These are phyloP conservation scores for Chrosomus eos DNA, from an alignment of 2,797 vertebrate genomes.

Conservation along the genomic window DNA sequence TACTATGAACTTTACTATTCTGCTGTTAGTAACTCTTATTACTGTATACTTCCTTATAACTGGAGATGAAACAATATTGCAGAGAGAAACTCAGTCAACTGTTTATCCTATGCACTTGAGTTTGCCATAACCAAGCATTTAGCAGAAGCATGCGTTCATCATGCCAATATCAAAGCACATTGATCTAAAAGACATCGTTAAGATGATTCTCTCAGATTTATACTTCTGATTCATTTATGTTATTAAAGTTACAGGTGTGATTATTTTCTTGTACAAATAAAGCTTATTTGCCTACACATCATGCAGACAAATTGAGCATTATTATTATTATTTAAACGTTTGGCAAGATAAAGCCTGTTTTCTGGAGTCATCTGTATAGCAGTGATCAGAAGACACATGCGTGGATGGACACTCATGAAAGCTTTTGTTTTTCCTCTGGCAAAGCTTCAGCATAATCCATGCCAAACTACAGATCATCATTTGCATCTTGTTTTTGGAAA, in stretches of 20 bases:
- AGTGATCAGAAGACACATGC: background rate
- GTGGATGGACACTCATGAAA: constrained; percentile 1
- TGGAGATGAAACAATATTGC: background rate
- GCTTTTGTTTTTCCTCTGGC: constrained; percentile 13
- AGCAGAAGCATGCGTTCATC: background rate
- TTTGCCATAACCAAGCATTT: constrained; percentile 10
- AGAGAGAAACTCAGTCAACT: background rate
- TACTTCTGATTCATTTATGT: background rate
- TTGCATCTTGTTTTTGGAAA: constrained; percentile 6
- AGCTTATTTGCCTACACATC: constrained; percentile 13
- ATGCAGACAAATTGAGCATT: background rate
- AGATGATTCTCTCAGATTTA: background rate
- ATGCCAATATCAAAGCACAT: constrained; percentile 25
- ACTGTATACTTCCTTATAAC: constrained; percentile 12
- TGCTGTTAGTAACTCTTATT: background rate
- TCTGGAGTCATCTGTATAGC: background rate
- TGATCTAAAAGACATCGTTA: background rate
- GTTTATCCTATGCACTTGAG: background rate
- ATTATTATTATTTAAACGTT: background rate
- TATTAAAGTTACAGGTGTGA: constrained; percentile 8
- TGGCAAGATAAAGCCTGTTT: background rate
- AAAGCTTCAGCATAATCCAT: background rate
- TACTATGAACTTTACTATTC: background rate
- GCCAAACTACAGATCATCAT: constrained; percentile 6
- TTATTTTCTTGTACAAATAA: constrained; percentile 32